Conservation (phyloP, 1,140 invertebrate genomes). For the Pantala flavescens region DNA sequence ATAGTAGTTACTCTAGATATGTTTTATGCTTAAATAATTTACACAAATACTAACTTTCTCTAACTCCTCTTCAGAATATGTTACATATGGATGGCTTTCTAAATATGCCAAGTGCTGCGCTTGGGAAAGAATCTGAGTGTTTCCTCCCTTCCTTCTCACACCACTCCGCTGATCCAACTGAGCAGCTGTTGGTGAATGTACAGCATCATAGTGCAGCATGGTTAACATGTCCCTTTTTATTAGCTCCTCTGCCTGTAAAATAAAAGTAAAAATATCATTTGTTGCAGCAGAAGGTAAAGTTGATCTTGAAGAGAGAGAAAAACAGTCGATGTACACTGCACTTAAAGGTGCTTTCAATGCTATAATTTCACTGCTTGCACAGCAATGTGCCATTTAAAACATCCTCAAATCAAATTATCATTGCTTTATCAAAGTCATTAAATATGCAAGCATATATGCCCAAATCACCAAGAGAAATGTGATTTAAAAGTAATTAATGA, state of each 20-base stretch:
- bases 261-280: slow-evolving; percentile 51
- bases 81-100: slow-evolving; percentile 74
- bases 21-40: too few relatives aligned
- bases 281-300: slow-evolving; percentile 64
- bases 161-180: slow-evolving; percentile 27
- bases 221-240: slow-evolving; percentile 96
- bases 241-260: slow-evolving; percentile 77
- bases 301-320: slow-evolving; percentile 78
- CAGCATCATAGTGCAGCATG: slow-evolving; percentile 85
- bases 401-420: not conserved
- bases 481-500: too few relatives aligned
- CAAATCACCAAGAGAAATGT: too few relatives aligned
- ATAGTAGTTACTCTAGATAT: too few relatives aligned
- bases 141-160: slow-evolving; percentile 24
- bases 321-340: slow-evolving; percentile 79
- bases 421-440: slow-evolving; percentile 11
- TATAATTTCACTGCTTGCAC: slow-evolving; percentile 56
- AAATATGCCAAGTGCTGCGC: slow-evolving; percentile 67
- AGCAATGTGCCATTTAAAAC: slow-evolving; percentile 16
- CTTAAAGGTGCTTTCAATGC: slow-evolving; percentile 80
- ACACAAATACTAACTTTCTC: slow-evolving; percentile 36
- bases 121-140: slow-evolving; percentile 40
- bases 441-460: too few relatives aligned
- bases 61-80: slow-evolving; percentile 60
- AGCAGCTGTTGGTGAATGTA: slow-evolving; percentile 38